Percentiles rank a stretch among this genome's conserved stretches.
These are phyloP conservation scores for Epinotia ramella DNA, from an alignment of 2,888 invertebrate genomes.

Conservation along the genomic window DNA sequence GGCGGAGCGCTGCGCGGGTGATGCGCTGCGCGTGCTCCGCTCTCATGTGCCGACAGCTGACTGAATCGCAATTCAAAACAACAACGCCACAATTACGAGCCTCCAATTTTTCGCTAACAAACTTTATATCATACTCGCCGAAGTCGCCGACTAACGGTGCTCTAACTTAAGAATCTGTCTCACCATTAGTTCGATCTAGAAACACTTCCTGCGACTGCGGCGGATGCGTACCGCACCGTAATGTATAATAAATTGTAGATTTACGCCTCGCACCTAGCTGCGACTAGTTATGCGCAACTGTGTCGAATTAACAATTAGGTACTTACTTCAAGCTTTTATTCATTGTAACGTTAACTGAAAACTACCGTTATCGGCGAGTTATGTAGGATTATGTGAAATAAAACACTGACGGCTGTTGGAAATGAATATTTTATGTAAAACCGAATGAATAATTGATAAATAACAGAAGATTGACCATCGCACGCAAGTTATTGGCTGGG, in stretches of 20 bases:
- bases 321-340: constrained; percentile 60
- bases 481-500: neutral
- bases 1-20: constrained; percentile 74
- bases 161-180: constrained; percentile 11
- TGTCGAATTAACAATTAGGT: constrained; percentile 77
- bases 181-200: constrained; percentile 58
- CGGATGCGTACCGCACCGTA: constrained; percentile 61
- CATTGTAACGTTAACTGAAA: constrained; percentile 57
- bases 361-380: constrained; percentile 61
- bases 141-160: constrained; percentile 52
- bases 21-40: constrained; percentile 78
- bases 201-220: constrained; percentile 68
- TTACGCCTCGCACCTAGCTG: constrained; percentile 71
- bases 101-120: constrained; percentile 74
- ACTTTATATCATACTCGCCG: constrained; percentile 51
- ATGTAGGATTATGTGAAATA: constrained; percentile 60
- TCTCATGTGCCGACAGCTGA: constrained; percentile 82
- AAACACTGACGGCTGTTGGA: constrained; percentile 47
- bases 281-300: constrained; percentile 78
- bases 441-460: constrained; percentile 55
- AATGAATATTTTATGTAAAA: constrained; percentile 54
- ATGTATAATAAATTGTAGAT: constrained; percentile 75
- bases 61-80: constrained; percentile 83
- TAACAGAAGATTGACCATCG: constrained; percentile 47
- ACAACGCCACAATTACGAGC: constrained; percentile 76